Evolutionary conservation across 2,888 invertebrate species (phyloP), one percentile per base, ranked within the genome.

Genomic region (Pandemis corylana): DNA sequence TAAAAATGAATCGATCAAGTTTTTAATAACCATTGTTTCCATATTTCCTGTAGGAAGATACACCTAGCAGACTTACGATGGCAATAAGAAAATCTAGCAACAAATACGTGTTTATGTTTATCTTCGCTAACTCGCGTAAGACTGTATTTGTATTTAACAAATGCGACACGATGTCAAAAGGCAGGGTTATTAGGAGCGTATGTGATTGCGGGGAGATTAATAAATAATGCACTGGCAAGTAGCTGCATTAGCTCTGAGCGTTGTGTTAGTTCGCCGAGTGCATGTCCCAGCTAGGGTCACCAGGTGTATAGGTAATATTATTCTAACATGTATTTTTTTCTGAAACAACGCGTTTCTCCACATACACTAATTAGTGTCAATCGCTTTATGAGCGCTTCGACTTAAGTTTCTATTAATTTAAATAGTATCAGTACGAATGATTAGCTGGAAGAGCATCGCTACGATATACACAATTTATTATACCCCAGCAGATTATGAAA

Each of bases 211-310:
- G 76, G 74, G 59, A 78, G 78, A 68, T 76, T 74, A 76, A 78
- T 80, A 80, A 80, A 81, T 81, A 81, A 77, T 77, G 73, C 51
- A 59, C 75, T 73, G 77, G 74, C 77, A 70, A 67, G 71, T 76
- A 79, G 79, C 77, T 78, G 80, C 75, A 77, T 75, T 79, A 71
- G 77, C 78, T 71, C 79, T 78, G 77, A 80, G 79, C 79, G 75
- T 77, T 76, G 79, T 80, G 81, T 80, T 81, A 81, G 56, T 64
- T 68, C 53, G 63, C 9, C 77, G 78, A 78, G 77, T 78, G 76
- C 77, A 78, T 80, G 82, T 82, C 78, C 78, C 82, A 74, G 80
- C 77, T 56, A 56, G 56, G 56, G 56, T 56, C 20, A 56, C 20
- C 56, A 56, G 20, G 56, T 9, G 10, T 56, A 20, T 20, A 10